These are phyloP conservation scores for Macrotis lagotis DNA, from an alignment of 2,113 vertebrate species.

Conservation along the genomic window DNA sequence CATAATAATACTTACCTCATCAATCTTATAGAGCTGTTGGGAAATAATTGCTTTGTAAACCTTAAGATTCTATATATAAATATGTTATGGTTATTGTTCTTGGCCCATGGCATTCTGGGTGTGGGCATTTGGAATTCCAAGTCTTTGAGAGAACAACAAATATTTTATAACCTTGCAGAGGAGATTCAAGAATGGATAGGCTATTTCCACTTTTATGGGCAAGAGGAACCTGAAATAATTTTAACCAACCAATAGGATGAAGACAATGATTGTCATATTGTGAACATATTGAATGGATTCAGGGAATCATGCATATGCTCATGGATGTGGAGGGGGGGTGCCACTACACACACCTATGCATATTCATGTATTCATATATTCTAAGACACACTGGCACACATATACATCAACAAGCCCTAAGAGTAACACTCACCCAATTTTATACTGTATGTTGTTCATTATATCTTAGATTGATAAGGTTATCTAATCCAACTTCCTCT, in stretches of 20 bases:
- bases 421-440: background rate
- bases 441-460: no score
- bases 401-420: background rate
- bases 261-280: no score
- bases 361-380: no score
- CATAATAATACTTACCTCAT: background rate
- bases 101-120: background rate
- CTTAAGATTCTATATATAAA: background rate
- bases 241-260: background rate
- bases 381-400: background rate
- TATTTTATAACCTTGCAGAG: conserved; percentile 22
- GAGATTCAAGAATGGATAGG: conserved; percentile 20
- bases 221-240: conserved; percentile 39
- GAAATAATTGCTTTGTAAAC: background rate
- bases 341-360: background rate
- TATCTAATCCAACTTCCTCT: no score
- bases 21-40: background rate
- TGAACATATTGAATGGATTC: background rate
- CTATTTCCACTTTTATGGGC: conserved; percentile 26
- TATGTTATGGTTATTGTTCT: background rate
- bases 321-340: background rate
- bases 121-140: conserved; percentile 23
- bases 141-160: conserved; percentile 14
- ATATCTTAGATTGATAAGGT: no score
- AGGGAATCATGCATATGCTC: background rate